Base-by-base conservation (phyloP, 1,140 invertebrate species). In the Aricia agestis region DNA sequence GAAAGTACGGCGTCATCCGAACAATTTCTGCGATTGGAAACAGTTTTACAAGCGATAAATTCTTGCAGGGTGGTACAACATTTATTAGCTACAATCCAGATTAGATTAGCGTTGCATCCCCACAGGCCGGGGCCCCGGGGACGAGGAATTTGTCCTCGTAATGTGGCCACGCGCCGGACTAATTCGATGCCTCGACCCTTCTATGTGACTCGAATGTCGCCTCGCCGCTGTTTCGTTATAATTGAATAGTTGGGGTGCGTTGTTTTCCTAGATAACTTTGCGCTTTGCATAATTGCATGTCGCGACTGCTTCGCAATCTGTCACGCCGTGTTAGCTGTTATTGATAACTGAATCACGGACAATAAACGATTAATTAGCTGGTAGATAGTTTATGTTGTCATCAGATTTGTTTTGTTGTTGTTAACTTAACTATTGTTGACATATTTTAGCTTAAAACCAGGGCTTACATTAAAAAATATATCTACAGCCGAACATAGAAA, bases 1-100 rank as follows among this genome's bases (percentile, higher is more conserved):
- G 78, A 83, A 84, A 80, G 73, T 73, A 78, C 74, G 70, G 78
- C 79, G 85, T 85, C 82, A 86, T 80, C 82, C 82, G 74, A 78
- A 80, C 84, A 85, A 88, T 89, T 85, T 83, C 84, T 81, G 75
- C 87, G 84, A 91, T 91, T 89, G 87, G 86, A 89, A 87, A 89
- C 87, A 91, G 85, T 89, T 91, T 91, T 89, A 89, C 87, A 89
- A 86, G 87, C 89, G 81, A 91, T 89, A 91, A 89, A 91, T 89
- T 89, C 74, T 79, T 84, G 80, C 82, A 79, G 82, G 78, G 76
- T 79, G 81, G 72, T 86, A 84, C 82, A 87, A 91, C 87, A 91
- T 91, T 91, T 91, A 91, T 91, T 89, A 89, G 84, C 83, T 89
- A 85, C 89, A 89, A 89, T 87, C 85, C 81, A 82, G 87, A 91